Evolutionary conservation across 1,140 invertebrate genomes (phyloP).

Genomic region (Heliconius congener): DNA sequence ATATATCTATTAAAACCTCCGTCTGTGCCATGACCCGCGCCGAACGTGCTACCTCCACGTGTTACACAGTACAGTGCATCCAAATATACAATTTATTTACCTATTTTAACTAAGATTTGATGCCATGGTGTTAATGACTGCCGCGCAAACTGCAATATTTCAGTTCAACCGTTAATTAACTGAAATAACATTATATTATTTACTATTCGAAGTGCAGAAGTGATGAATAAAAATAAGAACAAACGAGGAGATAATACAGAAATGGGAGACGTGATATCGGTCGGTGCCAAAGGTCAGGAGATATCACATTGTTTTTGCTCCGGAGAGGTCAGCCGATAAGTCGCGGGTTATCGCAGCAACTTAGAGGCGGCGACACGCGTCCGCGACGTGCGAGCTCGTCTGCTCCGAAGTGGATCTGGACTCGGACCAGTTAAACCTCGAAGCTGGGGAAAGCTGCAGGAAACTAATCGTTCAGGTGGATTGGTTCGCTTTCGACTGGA

Average conservation of each 20-base stretch:
- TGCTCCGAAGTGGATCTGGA: slow-evolving; percentile 17
- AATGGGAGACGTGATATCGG: slow-evolving; percentile 39
- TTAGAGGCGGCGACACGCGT: slow-evolving; percentile 25
- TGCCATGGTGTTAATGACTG: background rate
- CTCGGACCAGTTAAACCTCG: slow-evolving; percentile 7
- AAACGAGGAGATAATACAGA: slow-evolving; percentile 36
- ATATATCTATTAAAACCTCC: slow-evolving; percentile 42
- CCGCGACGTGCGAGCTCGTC: slow-evolving; percentile 15
- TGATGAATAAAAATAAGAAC: slow-evolving; percentile 28
- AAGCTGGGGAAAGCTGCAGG: slow-evolving; percentile 64
- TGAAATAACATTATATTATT: background rate
- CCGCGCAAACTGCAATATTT: background rate
- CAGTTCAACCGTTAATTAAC: background rate
- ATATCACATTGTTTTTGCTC: slow-evolving; percentile 43
- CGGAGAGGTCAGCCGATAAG: slow-evolving; percentile 36
- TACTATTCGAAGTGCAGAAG: background rate
- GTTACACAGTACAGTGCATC: too few relatives aligned
- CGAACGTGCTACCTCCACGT: background rate
- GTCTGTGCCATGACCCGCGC: background rate
- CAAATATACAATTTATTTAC: too few relatives aligned
- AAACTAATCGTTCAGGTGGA: slow-evolving; percentile 67
- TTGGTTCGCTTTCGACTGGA: slow-evolving; percentile 71
- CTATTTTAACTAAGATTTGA: background rate
- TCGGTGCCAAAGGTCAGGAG: slow-evolving; percentile 43
- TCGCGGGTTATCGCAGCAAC: slow-evolving; percentile 37